Percentiles rank a stretch among this genome's conserved stretches.
Conservation (phyloP, 2,888 invertebrate genomes). For the Rosalia funebris region DNA sequence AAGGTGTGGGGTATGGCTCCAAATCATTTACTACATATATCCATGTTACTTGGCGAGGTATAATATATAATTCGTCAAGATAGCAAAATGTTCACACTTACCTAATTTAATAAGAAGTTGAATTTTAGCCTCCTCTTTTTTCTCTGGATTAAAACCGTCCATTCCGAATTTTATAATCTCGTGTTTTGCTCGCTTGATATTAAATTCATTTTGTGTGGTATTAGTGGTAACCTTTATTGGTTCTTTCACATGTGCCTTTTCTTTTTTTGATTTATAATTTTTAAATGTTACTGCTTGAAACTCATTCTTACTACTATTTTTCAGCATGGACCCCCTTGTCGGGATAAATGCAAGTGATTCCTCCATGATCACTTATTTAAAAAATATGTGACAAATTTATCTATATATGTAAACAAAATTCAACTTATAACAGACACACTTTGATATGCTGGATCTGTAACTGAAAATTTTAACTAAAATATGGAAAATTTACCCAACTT, state of each 20-base stretch:
- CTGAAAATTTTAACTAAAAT: no score
- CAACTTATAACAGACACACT: no score
- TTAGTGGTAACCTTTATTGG: conserved; percentile 34
- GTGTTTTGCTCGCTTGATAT: conserved; percentile 80
- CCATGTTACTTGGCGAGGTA: no score
- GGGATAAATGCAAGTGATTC: conserved; percentile 52
- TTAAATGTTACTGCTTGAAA: conserved; percentile 67
- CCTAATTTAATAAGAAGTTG: conserved; percentile 82
- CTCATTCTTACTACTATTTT: conserved; percentile 63
- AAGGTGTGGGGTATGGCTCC: no score
- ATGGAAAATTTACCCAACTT: no score
- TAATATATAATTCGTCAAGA: no score
- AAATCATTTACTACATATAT: no score
- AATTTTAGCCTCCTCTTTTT: conserved; percentile 82
- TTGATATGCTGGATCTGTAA: no score
- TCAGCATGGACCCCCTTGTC: conserved; percentile 67
- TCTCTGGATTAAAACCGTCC: conserved; percentile 75
- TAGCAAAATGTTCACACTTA: conserved; percentile 47
- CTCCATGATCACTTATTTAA: conserved; percentile 7
- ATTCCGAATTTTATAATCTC: conserved; percentile 88
- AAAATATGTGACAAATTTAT: no score
- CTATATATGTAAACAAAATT: no score
- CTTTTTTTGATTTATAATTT: conserved; percentile 67
- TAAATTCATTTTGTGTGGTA: conserved; percentile 61
- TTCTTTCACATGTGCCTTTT: conserved; percentile 44